phyloP scores from a whole-genome alignment of 2,888 invertebrate species.

The Tipula helvola region DNA sequence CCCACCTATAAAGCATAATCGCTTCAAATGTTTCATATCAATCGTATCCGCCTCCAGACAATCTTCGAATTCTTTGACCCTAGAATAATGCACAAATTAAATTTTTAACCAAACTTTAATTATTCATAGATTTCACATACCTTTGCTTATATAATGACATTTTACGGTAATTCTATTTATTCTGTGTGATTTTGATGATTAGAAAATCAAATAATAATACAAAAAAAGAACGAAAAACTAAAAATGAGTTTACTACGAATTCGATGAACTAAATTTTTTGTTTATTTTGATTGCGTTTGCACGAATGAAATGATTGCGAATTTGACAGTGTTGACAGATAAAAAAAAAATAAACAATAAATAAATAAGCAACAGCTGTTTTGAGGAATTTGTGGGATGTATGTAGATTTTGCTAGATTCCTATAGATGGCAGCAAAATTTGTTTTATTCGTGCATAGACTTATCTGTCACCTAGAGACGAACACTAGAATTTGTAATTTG shows the following conservation, averaged over 20 bases:
- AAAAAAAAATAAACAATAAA: background rate
- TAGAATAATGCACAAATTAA: constrained; percentile 25
- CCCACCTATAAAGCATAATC: constrained; percentile 70
- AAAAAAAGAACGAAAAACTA: background rate
- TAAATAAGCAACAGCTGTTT: background rate
- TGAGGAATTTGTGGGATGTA: background rate
- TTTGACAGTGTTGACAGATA: background rate
- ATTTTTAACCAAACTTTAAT: background rate
- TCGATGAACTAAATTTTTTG: background rate
- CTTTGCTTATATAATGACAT: constrained; percentile 6
- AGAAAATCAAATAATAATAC: background rate
- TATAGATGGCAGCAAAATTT: background rate
- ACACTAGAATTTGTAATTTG: background rate
- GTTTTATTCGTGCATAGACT: background rate
- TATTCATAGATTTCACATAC: background rate
- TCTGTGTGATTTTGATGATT: background rate
- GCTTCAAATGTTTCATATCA: constrained; percentile 51
- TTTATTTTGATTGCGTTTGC: background rate
- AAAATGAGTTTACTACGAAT: background rate
- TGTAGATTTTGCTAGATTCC: background rate
- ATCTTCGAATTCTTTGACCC: constrained; percentile 71
- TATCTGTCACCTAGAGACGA: background rate
- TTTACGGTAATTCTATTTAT: background rate
- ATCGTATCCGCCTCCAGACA: constrained; percentile 56
- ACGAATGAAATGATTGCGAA: background rate